Evolutionary conservation across 2,113 vertebrate species (phyloP).

Genomic region (Atlantisia rogersi): DNA sequence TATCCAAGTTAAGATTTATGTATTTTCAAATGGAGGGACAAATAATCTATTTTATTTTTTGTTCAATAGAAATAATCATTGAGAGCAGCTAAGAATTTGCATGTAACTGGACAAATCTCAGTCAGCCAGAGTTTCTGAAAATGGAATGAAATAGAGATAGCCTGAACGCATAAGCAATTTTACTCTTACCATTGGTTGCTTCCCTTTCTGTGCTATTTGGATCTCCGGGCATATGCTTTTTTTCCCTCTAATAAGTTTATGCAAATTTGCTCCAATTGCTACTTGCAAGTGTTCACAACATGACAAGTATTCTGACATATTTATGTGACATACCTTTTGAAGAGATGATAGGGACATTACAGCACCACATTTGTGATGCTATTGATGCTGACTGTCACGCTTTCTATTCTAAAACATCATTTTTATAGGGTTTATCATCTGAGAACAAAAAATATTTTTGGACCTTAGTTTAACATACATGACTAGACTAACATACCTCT

Average conservation of each 20-base stretch:
- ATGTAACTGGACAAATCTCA: not conserved
- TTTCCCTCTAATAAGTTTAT: conserved; percentile 33
- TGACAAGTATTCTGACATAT: conserved; percentile 51
- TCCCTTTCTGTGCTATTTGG: not conserved
- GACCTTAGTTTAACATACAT: not conserved
- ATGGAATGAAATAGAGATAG: not conserved
- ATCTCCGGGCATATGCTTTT: not conserved
- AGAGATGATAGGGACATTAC: conserved; percentile 19
- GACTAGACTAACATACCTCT: not conserved
- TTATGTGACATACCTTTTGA: conserved; percentile 54
- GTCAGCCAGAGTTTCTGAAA: not conserved
- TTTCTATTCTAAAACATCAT: conserved; percentile 16
- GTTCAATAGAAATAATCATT: not conserved
- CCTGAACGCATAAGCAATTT: not conserved
- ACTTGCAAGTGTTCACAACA: conserved; percentile 51
- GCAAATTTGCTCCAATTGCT: conserved; percentile 58
- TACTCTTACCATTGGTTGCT: not conserved
- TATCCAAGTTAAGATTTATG: not conserved
- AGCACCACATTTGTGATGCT: not conserved
- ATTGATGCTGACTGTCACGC: not conserved
- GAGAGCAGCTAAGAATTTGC: not conserved
- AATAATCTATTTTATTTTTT: not conserved
- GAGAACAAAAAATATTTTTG: conserved; percentile 20
- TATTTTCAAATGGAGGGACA: not conserved
- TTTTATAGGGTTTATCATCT: not conserved